A percentile compares a stretch with the other conserved stretches of the same genome.
Evolutionary conservation across 2,113 vertebrate genomes (phyloP).

Genomic region (Irena cyanogastra): DNA sequence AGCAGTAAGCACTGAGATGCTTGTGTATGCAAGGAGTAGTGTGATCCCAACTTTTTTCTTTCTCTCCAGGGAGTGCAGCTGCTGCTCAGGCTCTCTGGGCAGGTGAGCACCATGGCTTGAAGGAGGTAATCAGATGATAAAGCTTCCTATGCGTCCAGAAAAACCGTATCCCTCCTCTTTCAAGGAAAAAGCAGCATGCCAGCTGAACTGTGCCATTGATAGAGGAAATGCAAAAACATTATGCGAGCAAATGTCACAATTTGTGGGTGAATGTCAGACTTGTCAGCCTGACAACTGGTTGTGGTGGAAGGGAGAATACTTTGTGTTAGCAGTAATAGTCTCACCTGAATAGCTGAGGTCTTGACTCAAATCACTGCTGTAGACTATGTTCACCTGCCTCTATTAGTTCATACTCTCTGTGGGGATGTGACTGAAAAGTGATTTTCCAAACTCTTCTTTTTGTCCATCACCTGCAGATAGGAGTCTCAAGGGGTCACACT

Average conservation of each 20-base stretch:
- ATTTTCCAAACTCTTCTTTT: not conserved
- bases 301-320: not conserved
- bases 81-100: not conserved
- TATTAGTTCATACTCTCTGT: not conserved
- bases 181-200: not conserved
- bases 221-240: not conserved
- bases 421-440: not conserved
- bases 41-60: not conserved
- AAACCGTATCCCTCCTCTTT: not conserved
- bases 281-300: not conserved
- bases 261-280: not conserved
- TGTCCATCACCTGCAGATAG: not conserved
- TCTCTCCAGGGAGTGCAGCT: not conserved
- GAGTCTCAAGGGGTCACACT: not conserved
- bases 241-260: not conserved
- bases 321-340: not conserved
- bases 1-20: not conserved
- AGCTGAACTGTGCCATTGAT: rapidly evolving
- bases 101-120: not conserved
- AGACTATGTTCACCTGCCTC: not conserved
- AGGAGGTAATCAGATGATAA: not conserved
- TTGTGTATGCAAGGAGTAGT: not conserved
- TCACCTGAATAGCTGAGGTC: not conserved
- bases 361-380: rapidly evolving
- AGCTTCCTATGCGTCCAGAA: not conserved